Base-by-base conservation (phyloP, 2,113 vertebrate species). In the Paedocypris sp. region DNA sequence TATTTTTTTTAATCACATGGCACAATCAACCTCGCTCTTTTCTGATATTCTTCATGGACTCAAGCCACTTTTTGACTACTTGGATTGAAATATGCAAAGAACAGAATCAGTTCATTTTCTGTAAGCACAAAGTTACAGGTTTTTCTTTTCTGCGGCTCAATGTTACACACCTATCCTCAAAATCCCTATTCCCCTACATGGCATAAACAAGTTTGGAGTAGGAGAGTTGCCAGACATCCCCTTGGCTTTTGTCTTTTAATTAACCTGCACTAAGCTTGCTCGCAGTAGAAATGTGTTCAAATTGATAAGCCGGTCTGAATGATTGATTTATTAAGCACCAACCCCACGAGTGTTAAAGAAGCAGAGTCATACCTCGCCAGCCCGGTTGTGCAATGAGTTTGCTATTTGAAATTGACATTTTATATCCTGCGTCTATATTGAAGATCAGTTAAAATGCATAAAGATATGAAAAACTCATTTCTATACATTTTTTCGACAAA, bases 161-260 rank as follows among this genome's bases (percentile, higher is more conserved):
- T 64, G 42, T 64, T 69, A 64, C 33, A 60, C 36, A 33, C 61
- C 29, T 58, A 48, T 25, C 73, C 71, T 69, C 76, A 74, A 68
- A 70, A 76, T 75, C 72, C 70, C 71, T 77, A 73, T 26, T 76
- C 76, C 74, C 78, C 78, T 77, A 80, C 75, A 70, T 79, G 80
- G 76, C 79, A 73, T 51, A 70, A 74, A 76, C 63, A 79, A 79
- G 76, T 80, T 83, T 82, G 81, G 74, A 79, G 77, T 68, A 72
- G 78, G 79, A 84, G 45, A 60, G 76, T 52, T 85, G 83, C 83
- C 85, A 87, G 82, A 70, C 77, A 76, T 72, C 74, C 76, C 77
- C 71, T 71, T 73, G 75, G 77, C 81, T 77, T 80, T 85, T 82
- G 79, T 83, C 77, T 82, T 82, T 84, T 87, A 83, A 84, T 85